Conservation (phyloP, 2,888 invertebrate species). For the Nomada flava region DNA sequence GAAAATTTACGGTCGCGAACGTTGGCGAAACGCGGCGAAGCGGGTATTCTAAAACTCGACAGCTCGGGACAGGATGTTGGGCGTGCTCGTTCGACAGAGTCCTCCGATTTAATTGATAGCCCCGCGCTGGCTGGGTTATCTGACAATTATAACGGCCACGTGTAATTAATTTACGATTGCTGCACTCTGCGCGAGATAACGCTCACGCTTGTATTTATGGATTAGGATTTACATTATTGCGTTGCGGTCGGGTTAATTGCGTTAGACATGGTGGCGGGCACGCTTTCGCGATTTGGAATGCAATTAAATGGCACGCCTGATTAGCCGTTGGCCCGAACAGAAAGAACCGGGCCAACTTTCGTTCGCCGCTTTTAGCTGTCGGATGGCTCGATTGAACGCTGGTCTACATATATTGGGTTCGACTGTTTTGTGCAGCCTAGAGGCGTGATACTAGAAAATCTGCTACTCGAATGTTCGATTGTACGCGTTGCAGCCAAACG, state of each 20-base stretch:
- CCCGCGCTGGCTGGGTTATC: conserved; percentile 12
- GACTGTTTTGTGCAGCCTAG: neutral
- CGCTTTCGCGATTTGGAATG: conserved; percentile 6
- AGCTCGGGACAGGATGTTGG: neutral
- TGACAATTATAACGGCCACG: conserved; percentile 32
- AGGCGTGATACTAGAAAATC: conserved; percentile 35
- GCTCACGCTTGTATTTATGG: conserved; percentile 42
- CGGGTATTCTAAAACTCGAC: conserved; percentile 15
- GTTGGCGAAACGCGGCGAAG: too few relatives aligned
- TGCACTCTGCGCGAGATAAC: conserved; percentile 44
- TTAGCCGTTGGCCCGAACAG: conserved; percentile 31
- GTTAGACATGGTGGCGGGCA: neutral
- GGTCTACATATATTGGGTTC: neutral
- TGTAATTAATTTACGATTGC: conserved; percentile 47
- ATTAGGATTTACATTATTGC: conserved; percentile 50
- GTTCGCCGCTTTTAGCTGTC: conserved; percentile 4
- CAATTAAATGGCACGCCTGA: conserved; percentile 47
- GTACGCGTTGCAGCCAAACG: too few relatives aligned
- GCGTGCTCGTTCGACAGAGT: neutral
- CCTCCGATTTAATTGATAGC: conserved; percentile 32
- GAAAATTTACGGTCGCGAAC: conserved; percentile 32
- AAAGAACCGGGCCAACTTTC: conserved; percentile 15
- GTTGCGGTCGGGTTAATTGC: conserved; percentile 37
- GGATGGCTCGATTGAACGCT: neutral
- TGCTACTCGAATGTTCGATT: conserved; percentile 7